Percentiles rank a stretch among this genome's conserved stretches.
These are phyloP conservation scores for Yoshiicerus persimilis DNA, from an alignment of 1,140 invertebrate species.

Conservation along the genomic window DNA sequence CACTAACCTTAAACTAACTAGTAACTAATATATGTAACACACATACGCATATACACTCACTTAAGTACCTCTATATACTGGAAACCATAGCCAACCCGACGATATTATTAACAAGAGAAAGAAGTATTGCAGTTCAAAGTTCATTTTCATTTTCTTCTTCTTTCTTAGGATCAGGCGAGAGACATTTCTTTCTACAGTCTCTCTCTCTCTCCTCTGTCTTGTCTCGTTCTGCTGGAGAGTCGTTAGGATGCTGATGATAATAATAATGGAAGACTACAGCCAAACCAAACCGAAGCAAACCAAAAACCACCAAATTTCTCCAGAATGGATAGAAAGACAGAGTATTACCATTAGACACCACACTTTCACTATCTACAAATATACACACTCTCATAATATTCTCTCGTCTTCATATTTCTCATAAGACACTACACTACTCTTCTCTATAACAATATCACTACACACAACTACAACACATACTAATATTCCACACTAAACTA, in stretches of 20 bases:
- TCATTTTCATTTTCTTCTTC: slow-evolving; percentile 10
- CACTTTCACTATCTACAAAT: background rate
- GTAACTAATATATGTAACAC: background rate
- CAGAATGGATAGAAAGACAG: background rate
- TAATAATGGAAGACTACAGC: slow-evolving; percentile 4
- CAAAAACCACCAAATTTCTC: background rate
- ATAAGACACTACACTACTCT: background rate
- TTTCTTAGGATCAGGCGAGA: background rate
- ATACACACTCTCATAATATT: background rate
- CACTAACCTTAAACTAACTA: background rate
- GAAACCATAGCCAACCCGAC: background rate
- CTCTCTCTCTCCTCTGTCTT: background rate
- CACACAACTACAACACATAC: background rate
- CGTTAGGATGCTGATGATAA: slow-evolving; percentile 19
- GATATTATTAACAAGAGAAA: slow-evolving; percentile 19
- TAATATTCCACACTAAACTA: background rate
- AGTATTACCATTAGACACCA: background rate
- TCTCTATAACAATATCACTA: background rate
- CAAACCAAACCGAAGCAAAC: background rate
- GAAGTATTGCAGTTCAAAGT: slow-evolving; percentile 9
- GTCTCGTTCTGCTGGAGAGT: background rate
- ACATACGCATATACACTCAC: background rate
- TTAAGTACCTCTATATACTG: background rate
- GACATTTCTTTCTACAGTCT: background rate
- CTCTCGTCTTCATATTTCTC: background rate